These are phyloP conservation scores for Mellivora capensis DNA, from an alignment of 2,113 vertebrate genomes.

Conservation along the genomic window DNA sequence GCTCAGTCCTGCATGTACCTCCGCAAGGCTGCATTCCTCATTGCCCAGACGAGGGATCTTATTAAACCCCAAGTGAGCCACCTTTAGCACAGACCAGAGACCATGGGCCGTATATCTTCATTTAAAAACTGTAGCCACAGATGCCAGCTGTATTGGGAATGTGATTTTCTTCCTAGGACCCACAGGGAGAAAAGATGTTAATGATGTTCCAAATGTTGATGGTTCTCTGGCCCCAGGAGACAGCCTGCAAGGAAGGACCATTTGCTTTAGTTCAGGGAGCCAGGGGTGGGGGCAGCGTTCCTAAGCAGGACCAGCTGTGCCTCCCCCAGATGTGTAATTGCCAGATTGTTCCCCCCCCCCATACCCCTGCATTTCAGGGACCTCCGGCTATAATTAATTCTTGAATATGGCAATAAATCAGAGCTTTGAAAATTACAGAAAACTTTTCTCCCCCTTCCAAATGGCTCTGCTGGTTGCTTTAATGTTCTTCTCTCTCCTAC, in stretches of 20 bases:
- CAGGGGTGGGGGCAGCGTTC: background rate
- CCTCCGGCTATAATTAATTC: conserved; percentile 69
- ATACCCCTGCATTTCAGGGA: background rate
- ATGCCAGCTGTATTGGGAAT: conserved; percentile 9
- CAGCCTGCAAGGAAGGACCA: background rate
- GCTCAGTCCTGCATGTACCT: background rate
- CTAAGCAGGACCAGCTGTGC: background rate
- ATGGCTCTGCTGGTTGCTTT: background rate
- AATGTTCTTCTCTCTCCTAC: too few relatives aligned
- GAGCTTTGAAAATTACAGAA: conserved; percentile 44
- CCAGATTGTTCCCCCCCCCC: background rate
- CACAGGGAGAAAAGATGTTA: conserved; percentile 23
- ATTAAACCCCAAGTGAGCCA: background rate
- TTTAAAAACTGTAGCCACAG: background rate
- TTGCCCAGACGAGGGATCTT: background rate
- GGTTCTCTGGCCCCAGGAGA: conserved; percentile 34
- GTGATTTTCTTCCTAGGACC: conserved; percentile 43
- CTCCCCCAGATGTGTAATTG: conserved; percentile 15
- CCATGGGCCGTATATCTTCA: conserved; percentile 29
- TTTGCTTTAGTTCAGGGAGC: background rate
- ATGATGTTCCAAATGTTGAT: background rate
- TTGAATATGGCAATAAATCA: conserved; percentile 73
- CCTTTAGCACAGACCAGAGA: background rate
- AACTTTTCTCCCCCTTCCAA: background rate
- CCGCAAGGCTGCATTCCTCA: background rate